Evolutionary conservation across 2,113 vertebrate genomes (phyloP), one percentile per base, ranked within the genome.

Genomic region (Corynorhinus townsendii): DNA sequence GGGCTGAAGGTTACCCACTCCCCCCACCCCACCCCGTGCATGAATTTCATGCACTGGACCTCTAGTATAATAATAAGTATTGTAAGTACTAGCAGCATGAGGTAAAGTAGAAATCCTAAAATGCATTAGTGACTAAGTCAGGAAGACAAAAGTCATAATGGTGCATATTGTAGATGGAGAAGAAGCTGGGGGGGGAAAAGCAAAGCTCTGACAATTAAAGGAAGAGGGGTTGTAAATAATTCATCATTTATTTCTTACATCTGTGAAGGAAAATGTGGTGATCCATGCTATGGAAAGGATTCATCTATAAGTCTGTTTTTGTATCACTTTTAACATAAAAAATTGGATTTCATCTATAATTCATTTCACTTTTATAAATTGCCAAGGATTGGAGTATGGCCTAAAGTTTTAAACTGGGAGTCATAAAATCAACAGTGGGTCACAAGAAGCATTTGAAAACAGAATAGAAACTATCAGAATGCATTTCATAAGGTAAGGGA

Each of bases 291-390:
- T 30, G 22, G 62, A 73, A 89, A 90, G 81, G 24, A 93, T 45
- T 77, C 47, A 66, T 17, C 28, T 68, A 6, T 81, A 86, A 75
- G 19, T 28, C 64, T 49, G n/a, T 40, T 89, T 92, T 79, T 90
- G 33, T 71, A 59, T 92, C 28, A 66, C 64, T 93, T 80, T 76
- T 38, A 83, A 95, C 87, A 76, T 87, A 62, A 71, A 59, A n/a
- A 52, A n/a, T 20, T 56, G 3, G 45, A 66, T 72, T 79, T 87
- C 16, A 43, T 69, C 38, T 28, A 71, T 59, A 86, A 90, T 84
- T 75, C 17, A 71, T 96, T 79, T 93, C 26, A 92, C 75, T 87
- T 38, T 92, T 92, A 16, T 71, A 93, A 66, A 56, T n/a, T 81
- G 33, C 5, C 66, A 87, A 56, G 15, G 26, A 9, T n/a, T 86